Evolutionary conservation across 2,888 invertebrate genomes (phyloP).

Genomic region (Pinctada fucata): DNA sequence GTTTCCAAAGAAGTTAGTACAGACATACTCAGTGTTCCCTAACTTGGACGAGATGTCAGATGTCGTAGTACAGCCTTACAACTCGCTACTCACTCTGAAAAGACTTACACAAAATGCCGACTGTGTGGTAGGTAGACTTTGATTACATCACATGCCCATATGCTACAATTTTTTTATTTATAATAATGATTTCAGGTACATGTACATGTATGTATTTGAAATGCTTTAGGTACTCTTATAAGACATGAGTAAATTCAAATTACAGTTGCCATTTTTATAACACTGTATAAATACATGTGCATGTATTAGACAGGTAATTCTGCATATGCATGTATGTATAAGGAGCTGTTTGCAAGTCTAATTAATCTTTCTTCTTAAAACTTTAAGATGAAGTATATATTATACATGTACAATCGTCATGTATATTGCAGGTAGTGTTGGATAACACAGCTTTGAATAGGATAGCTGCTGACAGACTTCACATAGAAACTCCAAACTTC

Average conservation of each 20-base stretch:
- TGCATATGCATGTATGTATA: too few relatives aligned
- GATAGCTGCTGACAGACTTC: slow-evolving; percentile 86
- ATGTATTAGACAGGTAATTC: too few relatives aligned
- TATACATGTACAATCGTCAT: too few relatives aligned
- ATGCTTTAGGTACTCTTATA: too few relatives aligned
- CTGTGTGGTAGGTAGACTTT: slow-evolving; percentile 84
- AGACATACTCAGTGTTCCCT: slow-evolving; percentile 99
- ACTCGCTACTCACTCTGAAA: slow-evolving; percentile 93
- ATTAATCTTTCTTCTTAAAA: too few relatives aligned
- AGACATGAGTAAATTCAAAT: too few relatives aligned
- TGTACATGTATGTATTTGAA: too few relatives aligned
- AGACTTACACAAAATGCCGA: slow-evolving; percentile 96
- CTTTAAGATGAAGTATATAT: too few relatives aligned
- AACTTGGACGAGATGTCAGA: slow-evolving; percentile 82
- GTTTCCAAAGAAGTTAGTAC: slow-evolving; percentile 97
- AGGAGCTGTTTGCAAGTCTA: too few relatives aligned
- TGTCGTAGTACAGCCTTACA: slow-evolving; percentile 78
- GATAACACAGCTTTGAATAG: slow-evolving; percentile 97
- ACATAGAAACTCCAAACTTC: slow-evolving; percentile 96
- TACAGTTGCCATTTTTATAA: too few relatives aligned
- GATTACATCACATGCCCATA: neutral
- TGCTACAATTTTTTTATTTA: neutral
- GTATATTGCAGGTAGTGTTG: slow-evolving; percentile 82
- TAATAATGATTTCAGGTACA: too few relatives aligned
- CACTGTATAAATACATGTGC: too few relatives aligned